A percentile compares a stretch with the other conserved stretches of the same genome.
These are phyloP conservation scores for Epinephelus cyanopodus DNA, from an alignment of 2,113 vertebrate genomes.

Conservation along the genomic window DNA sequence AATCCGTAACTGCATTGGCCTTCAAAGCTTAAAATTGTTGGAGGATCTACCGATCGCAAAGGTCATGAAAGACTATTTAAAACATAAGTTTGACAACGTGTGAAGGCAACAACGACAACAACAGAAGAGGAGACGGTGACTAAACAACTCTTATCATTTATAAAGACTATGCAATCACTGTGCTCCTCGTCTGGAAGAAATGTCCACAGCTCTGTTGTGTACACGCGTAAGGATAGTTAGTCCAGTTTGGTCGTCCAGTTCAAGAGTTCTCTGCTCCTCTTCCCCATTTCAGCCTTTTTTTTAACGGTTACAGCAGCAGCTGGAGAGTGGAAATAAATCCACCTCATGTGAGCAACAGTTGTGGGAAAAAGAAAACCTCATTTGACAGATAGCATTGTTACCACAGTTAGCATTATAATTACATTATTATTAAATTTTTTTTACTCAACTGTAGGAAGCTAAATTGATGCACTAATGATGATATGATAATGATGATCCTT, in stretches of 20 bases:
- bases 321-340: background rate
- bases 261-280: background rate
- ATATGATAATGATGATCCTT: too few species aligned
- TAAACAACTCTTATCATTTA: conserved; percentile 21
- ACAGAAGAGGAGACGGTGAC: background rate
- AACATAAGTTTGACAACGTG: conserved; percentile 98
- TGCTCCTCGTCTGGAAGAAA: conserved; percentile 86
- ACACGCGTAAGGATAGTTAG: conserved; percentile 33
- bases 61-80: conserved; percentile 99
- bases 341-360: background rate
- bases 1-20: conserved; percentile 97
- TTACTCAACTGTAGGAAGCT: background rate
- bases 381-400: conserved; percentile 19
- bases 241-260: conserved; percentile 35
- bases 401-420: conserved; percentile 18
- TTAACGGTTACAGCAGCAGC: background rate
- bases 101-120: conserved; percentile 77
- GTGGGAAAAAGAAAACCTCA: conserved; percentile 24
- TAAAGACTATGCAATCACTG: conserved; percentile 95
- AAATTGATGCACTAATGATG: background rate
- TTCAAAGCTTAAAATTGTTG: conserved; percentile 95
- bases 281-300: conserved; percentile 20
- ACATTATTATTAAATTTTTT: too few species aligned
- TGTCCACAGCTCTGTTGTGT: conserved; percentile 82
- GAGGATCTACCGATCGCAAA: conserved; percentile 97